Percentiles rank a stretch among this genome's conserved stretches.
Evolutionary conservation across 2,113 vertebrate genomes (phyloP).

Genomic region (Ondatra zibethicus): DNA sequence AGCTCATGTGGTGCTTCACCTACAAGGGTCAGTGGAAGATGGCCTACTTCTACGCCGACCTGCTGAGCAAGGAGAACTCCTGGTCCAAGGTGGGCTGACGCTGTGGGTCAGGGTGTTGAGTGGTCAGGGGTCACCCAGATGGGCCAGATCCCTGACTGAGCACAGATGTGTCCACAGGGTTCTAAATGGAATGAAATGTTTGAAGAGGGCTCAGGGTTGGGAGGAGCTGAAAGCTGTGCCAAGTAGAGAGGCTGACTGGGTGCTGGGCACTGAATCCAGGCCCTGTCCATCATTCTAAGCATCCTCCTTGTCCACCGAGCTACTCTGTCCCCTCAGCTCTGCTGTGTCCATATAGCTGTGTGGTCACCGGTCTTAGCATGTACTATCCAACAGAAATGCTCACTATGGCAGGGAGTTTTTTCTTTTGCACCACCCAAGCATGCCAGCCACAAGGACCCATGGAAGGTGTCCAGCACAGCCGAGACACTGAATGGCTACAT

Average conservation of each 20-base stretch:
- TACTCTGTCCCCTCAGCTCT: neutral
- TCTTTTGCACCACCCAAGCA: accelerated
- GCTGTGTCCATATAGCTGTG: neutral
- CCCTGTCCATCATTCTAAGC: too few species aligned
- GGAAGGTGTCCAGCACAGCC: neutral
- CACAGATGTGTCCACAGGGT: neutral
- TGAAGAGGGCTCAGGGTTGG: neutral
- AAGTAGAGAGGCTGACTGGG: neutral
- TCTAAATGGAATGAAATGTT: neutral
- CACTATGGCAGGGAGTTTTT: neutral
- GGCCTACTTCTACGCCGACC: conserved; percentile 98
- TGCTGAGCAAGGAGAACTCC: conserved; percentile 97
- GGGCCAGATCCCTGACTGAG: neutral
- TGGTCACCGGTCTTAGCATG: neutral
- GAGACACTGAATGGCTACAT: neutral
- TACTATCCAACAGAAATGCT: neutral
- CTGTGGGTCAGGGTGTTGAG: accelerated
- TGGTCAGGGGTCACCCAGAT: neutral
- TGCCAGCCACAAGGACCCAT: neutral
- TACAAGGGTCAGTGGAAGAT: conserved; percentile 98
- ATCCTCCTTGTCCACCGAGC: neutral
- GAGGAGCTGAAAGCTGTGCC: neutral
- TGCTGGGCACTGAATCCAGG: neutral
- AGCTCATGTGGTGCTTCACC: conserved; percentile 99
- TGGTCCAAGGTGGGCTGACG: conserved; percentile 95